Base-by-base conservation (phyloP, 2,888 invertebrate genomes). In the Drosophila paramelanica region DNA sequence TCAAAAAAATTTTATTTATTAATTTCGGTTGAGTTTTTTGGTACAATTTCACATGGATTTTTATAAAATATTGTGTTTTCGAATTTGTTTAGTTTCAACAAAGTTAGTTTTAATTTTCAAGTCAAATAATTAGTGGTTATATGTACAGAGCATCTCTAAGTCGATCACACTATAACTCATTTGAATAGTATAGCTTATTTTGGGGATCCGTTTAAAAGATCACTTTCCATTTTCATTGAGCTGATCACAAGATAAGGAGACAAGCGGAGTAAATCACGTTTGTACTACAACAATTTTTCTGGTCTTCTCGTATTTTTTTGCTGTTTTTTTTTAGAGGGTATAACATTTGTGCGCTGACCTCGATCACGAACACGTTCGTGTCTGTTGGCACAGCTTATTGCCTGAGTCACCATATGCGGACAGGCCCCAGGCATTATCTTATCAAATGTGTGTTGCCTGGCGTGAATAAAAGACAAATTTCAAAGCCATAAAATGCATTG, bases 401-500 rank as follows among this genome's bases (percentile, higher is more conserved):
- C 7, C 42, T 74, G 73, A 74, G 25, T 74, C 74, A 70, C 51
- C 41, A 42, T 60, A 50, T 73, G 33, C 69, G 33, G 47, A 60
- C 39, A 73, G 73, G 20, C 41, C 59, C n/a, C 38, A 39, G 42
- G 20, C 43, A 52, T 39, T 70, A 74, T 74, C 74, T 74, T 74
- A 74, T 74, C 74, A 39, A 59, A 46, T 67, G 39, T 53, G 17
- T 17, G 17, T 57, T 61, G 61, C 41, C 33, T 14, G 43, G 36
- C 42, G 45, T 4, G 39, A 46, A 59, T 51, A 42, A 64, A 52
- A 52, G 47, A 61, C 36, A 67, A 39, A 52, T 6, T 8, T 41
- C 67, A 59, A 39, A 51, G 50, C 38, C 43, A 62, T 61, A 79
- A 64, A 65, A 62, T 81, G 79, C 80, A 81, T 47, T 66, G 65